Evolutionary conservation across 2,113 vertebrate species (phyloP), one percentile per base, ranked within the genome.

Genomic region (Cephalopterus ornatus): DNA sequence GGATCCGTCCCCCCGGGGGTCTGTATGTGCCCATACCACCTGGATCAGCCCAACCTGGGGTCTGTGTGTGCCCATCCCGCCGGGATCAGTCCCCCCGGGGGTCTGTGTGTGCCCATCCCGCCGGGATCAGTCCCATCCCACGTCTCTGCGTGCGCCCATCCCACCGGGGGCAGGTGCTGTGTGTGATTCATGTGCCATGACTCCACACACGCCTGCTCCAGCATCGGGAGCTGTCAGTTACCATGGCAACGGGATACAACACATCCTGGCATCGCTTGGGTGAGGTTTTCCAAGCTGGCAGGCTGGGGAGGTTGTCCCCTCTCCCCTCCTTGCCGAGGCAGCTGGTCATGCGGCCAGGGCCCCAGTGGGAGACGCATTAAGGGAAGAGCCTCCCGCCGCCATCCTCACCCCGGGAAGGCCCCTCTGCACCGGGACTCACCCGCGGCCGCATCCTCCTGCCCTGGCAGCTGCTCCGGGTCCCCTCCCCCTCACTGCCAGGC

Each of bases 191-290:
- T 95, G 93, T 89, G 97, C 91, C 97, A 70, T 33, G 41, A 80
- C 97, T 98, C 95, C n/a, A 77, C 93, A 91, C 92, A 85, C 88
- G 85, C 97, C 97, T 86, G 82, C 97, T 93, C 27, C 93, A 59
- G 97, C 76, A 20, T 85, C 78, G 53, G 92, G 84, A 95, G 96
- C 96, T 97, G 97, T 71, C 97, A 68, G 98, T 98, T 97, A 90
- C 97, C 86, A 1, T 68, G 97, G 96, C 89, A 91, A 98, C 97
- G 4, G 41, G 94, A 97, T 96, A 80, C 96, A 93, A 98, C 97
- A 86, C 96, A 92, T 97, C 97, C 96, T 97, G 98, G 97, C 97
- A 98, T 79, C 35, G 58, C 97, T 74, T 22, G 95, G 97, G 68
- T 66, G 95, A 98, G 97, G 92, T 88, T 98, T 68, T 82, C 87